These are phyloP conservation scores for Nemurella pictetii DNA, from an alignment of 2,888 invertebrate genomes.

Conservation along the genomic window DNA sequence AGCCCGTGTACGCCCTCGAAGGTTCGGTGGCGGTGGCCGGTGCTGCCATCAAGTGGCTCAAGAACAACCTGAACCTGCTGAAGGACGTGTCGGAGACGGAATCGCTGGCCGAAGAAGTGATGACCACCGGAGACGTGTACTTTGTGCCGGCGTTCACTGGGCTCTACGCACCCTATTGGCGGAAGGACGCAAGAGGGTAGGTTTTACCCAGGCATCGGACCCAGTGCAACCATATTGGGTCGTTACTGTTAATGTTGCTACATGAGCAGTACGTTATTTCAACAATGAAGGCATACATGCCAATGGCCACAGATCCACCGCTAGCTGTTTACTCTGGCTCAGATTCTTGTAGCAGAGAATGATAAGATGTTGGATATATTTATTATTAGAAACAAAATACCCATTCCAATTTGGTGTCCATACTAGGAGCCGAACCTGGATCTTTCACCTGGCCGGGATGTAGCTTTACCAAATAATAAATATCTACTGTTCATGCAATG, in stretches of 20 bases:
- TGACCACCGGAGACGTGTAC: conserved; percentile 91
- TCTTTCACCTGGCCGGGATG: no score
- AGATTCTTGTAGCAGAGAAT: no score
- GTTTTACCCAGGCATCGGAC: conserved; percentile 46
- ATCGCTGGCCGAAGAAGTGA: conserved; percentile 74
- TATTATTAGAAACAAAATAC: neutral
- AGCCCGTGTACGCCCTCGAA: conserved; percentile 92
- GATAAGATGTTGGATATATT: neutral
- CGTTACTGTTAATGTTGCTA: no score
- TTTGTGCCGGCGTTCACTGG: conserved; percentile 98
- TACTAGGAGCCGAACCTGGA: no score
- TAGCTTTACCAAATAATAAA: no score
- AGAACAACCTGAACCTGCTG: conserved; percentile 87
- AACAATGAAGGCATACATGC: no score
- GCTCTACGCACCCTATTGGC: conserved; percentile 97
- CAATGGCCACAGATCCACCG: no score
- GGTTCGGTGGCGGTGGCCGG: conserved; percentile 94
- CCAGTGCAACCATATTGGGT: no score
- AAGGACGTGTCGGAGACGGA: conserved; percentile 70
- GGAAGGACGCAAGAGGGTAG: conserved; percentile 91
- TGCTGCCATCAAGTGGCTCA: conserved; percentile 88
- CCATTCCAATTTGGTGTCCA: no score
- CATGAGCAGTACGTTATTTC: no score
- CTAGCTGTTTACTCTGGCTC: no score
- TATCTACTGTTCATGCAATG: no score